phyloP scores from a whole-genome alignment of 2,888 invertebrate species.

The Calameuta pallipes region DNA sequence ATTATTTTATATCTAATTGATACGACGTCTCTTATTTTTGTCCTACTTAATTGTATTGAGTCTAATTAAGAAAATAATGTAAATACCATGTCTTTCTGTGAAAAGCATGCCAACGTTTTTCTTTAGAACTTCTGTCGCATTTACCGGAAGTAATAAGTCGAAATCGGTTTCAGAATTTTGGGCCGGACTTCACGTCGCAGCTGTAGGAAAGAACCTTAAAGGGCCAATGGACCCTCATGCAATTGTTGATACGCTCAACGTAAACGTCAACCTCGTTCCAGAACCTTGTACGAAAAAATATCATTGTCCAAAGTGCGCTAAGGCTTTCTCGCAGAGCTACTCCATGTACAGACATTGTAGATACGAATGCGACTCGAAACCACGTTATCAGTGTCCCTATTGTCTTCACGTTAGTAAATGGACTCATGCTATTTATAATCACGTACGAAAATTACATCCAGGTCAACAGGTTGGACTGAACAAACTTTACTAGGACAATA shows the following conservation, averaged over 20 bases:
- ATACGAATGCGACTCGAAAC: slow-evolving; percentile 62
- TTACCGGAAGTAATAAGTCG: not conserved
- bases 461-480: slow-evolving; percentile 46
- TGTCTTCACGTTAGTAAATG: slow-evolving; percentile 61
- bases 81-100: too few relatives aligned
- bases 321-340: slow-evolving; percentile 56
- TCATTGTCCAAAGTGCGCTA: slow-evolving; percentile 56
- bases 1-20: too few relatives aligned
- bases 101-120: too few relatives aligned
- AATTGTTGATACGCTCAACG: too few relatives aligned
- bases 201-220: not conserved
- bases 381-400: slow-evolving; percentile 59
- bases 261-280: not conserved
- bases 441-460: slow-evolving; percentile 54
- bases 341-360: slow-evolving; percentile 62
- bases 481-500: slow-evolving; percentile 44
- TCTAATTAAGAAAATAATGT: too few relatives aligned
- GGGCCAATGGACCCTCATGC: too few relatives aligned
- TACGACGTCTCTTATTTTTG: too few relatives aligned
- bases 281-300: slow-evolving; percentile 25
- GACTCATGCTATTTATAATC: slow-evolving; percentile 58
- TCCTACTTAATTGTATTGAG: too few relatives aligned
- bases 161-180: slow-evolving; percentile 45
- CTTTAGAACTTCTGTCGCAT: too few relatives aligned
- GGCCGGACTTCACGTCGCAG: slow-evolving; percentile 10